A percentile compares a stretch with the other conserved stretches of the same genome.
These are phyloP conservation scores for Himalopsyche japonica DNA, from an alignment of 2,888 invertebrate species.

Conservation along the genomic window DNA sequence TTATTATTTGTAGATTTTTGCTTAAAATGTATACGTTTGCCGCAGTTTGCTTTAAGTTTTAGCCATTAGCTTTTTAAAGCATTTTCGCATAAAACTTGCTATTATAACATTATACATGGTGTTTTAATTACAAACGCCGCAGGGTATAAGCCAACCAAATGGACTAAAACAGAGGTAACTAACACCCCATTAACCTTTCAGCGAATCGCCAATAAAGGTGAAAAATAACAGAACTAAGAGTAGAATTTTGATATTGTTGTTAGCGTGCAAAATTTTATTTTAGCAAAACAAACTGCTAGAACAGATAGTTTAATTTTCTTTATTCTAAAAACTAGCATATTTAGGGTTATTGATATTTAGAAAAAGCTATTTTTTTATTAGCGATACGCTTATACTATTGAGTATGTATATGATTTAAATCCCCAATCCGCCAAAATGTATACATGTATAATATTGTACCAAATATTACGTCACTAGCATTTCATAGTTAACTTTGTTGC, in stretches of 20 bases:
- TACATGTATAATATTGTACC: no score
- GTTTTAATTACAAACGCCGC: background rate
- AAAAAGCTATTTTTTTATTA: no score
- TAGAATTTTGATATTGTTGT: background rate
- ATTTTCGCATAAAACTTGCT: background rate
- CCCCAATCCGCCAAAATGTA: no score
- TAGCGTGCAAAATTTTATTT: background rate
- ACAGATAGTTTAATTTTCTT: no score
- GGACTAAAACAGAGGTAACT: background rate
- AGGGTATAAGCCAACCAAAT: background rate
- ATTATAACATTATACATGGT: background rate
- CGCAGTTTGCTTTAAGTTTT: background rate
- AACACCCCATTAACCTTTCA: background rate
- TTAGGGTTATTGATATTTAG: no score
- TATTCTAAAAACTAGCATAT: no score
- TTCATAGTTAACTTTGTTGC: no score
- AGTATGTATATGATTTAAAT: no score
- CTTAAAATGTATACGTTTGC: background rate
- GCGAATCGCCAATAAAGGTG: background rate
- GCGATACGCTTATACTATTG: no score
- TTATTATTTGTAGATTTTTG: background rate
- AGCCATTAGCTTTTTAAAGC: background rate
- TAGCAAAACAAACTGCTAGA: background rate
- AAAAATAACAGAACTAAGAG: background rate
- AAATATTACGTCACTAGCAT: no score